A percentile compares a stretch with the other conserved stretches of the same genome.
These are phyloP conservation scores for Drosophila tsacasi DNA, from an alignment of 1,140 invertebrate genomes.

Conservation along the genomic window DNA sequence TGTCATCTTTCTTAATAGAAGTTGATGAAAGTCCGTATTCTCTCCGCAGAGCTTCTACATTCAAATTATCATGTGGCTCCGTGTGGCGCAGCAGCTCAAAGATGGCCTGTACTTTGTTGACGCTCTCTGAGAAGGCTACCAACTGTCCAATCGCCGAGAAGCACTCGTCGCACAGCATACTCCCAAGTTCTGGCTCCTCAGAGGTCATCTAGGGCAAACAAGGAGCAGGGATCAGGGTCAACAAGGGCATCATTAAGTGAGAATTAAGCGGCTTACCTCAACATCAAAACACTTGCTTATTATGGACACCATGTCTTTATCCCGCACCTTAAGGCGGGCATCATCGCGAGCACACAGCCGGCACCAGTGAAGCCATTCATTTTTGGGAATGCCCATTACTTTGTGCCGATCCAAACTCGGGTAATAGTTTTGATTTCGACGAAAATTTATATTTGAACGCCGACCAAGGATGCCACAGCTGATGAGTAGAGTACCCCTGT, in stretches of 20 bases:
- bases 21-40: conserved; percentile 46
- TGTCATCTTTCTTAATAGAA: background rate
- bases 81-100: conserved; percentile 62
- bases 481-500: background rate
- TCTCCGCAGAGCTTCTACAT: conserved; percentile 30
- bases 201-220: conserved; percentile 36
- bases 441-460: background rate
- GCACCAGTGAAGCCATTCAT: conserved; percentile 57
- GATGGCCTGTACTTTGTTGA: conserved; percentile 70
- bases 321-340: conserved; percentile 33
- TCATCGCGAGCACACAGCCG: conserved; percentile 58
- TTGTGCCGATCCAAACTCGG: background rate
- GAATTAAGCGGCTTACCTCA: conserved; percentile 31
- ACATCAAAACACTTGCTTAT: conserved; percentile 69
- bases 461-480: background rate
- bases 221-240: background rate
- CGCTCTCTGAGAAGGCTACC: conserved; percentile 37
- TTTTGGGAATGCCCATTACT: conserved; percentile 13
- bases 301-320: conserved; percentile 35
- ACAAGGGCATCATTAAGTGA: no score
- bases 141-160: conserved; percentile 34
- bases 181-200: conserved; percentile 59
- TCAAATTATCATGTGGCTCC: conserved; percentile 37
- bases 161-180: conserved; percentile 56
- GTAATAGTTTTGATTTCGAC: background rate